These are phyloP conservation scores for Scleropages formosus DNA, from an alignment of 2,797 vertebrate species.

Conservation along the genomic window DNA sequence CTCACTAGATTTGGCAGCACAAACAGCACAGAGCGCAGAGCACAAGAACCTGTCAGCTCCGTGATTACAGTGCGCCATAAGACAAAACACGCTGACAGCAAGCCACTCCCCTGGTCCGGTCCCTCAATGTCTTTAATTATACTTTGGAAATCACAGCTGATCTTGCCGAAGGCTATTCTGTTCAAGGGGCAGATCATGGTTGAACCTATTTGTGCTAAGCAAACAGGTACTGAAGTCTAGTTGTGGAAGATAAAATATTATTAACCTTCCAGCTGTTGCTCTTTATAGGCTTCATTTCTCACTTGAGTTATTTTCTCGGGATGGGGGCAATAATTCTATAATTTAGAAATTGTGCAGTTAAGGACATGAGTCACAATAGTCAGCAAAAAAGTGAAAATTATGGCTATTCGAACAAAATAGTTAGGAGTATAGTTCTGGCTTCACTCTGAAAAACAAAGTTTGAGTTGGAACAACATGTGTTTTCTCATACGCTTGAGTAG, in stretches of 20 bases:
- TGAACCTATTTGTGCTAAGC: neutral
- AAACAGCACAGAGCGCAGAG: constrained; percentile 16
- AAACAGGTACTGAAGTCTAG: neutral
- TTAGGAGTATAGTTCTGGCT: too few relatives aligned
- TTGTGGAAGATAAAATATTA: constrained; percentile 15
- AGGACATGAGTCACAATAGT: constrained; percentile 8
- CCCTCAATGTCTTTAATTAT: too few relatives aligned
- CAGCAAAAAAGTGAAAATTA: too few relatives aligned
- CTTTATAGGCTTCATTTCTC: too few relatives aligned
- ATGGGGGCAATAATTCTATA: constrained; percentile 11
- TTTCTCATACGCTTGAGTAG: too few relatives aligned
- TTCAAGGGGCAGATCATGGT: constrained; percentile 1
- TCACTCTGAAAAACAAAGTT: too few relatives aligned
- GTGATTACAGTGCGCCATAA: constrained; percentile 19
- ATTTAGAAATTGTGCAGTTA: constrained; percentile 20
- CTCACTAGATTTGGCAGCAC: constrained; percentile 28
- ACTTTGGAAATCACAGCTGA: neutral
- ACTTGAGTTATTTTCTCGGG: neutral
- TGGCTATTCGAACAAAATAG: too few relatives aligned
- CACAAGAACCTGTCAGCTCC: constrained; percentile 20
- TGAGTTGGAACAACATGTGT: too few relatives aligned
- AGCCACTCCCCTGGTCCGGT: neutral
- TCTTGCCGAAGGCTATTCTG: neutral
- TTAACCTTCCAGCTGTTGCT: constrained; percentile 4
- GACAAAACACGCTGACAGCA: constrained; percentile 18